Evolutionary conservation across 30 jellyfish, hydroid and myxozoan species (phyloP).

Genomic region (Cassiopea andromeda): DNA sequence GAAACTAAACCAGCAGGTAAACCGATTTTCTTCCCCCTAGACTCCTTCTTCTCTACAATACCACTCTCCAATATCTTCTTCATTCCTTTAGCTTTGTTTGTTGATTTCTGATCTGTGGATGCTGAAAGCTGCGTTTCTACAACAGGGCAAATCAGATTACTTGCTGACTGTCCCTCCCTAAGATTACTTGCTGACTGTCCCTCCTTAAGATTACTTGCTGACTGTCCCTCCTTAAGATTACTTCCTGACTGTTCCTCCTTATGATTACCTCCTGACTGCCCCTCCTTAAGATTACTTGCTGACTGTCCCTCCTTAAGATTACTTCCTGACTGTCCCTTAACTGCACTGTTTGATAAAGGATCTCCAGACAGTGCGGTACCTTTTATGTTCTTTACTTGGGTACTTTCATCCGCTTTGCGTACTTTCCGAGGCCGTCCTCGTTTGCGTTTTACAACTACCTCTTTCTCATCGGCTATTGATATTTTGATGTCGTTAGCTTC

Average conservation of each 20-base stretch:
- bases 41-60: neutral
- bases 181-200: no score
- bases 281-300: neutral
- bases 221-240: no score
- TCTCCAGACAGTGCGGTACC: neutral
- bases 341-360: neutral
- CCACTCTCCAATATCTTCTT: neutral
- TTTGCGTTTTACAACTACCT: neutral
- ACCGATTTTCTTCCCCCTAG: neutral
- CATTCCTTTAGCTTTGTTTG: neutral
- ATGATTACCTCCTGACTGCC: neutral
- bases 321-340: neutral
- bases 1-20: neutral
- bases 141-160: neutral
- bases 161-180: neutral
- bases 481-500: neutral
- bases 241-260: no score
- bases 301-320: no score
- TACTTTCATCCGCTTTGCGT: neutral
- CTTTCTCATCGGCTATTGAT: neutral
- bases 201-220: no score
- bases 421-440: neutral
- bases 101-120: neutral
- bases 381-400: neutral
- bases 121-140: neutral